These are phyloP conservation scores for Cephalotes varians DNA, from an alignment of 2,888 invertebrate species.

Conservation along the genomic window DNA sequence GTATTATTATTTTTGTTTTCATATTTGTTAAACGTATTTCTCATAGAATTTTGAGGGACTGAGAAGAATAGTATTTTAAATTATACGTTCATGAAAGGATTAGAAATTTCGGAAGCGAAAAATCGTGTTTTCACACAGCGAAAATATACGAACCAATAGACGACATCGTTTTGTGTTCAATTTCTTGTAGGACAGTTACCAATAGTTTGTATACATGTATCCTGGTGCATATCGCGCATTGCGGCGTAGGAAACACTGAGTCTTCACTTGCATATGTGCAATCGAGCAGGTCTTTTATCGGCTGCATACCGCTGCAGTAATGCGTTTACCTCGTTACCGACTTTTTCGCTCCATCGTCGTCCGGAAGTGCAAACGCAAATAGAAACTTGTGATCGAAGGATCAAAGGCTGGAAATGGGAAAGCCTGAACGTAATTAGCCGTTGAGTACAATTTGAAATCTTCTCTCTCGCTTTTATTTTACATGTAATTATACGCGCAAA, in stretches of 20 bases:
- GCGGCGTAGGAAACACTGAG: slow-evolving; percentile 28
- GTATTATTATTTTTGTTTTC: neutral
- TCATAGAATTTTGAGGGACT: neutral
- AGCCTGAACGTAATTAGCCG: slow-evolving; percentile 1
- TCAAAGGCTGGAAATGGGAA: slow-evolving; percentile 31
- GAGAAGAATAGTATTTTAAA: neutral
- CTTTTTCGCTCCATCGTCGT: slow-evolving; percentile 46
- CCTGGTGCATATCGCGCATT: slow-evolving; percentile 5
- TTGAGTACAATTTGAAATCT: neutral
- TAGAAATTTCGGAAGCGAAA: slow-evolving; percentile 17
- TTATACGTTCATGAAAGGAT: neutral
- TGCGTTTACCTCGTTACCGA: slow-evolving; percentile 64
- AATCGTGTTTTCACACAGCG: neutral
- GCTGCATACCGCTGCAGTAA: slow-evolving; percentile 37
- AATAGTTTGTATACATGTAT: slow-evolving; percentile 30
- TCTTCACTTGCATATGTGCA: slow-evolving; percentile 58
- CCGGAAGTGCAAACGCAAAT: slow-evolving; percentile 32
- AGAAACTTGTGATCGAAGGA: slow-evolving; percentile 38
- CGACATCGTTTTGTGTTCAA: slow-evolving; percentile 11
- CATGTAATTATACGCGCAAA: neutral
- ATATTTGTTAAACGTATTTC: neutral
- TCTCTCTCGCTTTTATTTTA: slow-evolving; percentile 2
- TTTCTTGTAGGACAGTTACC: slow-evolving; percentile 40
- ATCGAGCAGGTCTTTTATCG: slow-evolving; percentile 65
- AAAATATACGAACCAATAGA: slow-evolving; percentile 41